Percentiles rank a stretch among this genome's conserved stretches.
phyloP scores from a whole-genome alignment of 2,113 vertebrate genomes.

The Alligator mississippiensis region DNA sequence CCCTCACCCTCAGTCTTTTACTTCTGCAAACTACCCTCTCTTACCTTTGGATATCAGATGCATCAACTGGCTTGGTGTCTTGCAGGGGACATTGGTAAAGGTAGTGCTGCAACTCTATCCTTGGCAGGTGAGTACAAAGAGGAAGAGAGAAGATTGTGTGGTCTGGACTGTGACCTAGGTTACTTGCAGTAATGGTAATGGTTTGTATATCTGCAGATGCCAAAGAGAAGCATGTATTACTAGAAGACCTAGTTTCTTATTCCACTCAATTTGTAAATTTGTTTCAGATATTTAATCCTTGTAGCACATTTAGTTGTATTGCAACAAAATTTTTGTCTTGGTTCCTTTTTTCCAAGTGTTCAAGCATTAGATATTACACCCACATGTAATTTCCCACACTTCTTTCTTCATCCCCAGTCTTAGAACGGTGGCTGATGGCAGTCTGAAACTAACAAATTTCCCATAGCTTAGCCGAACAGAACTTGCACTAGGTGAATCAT shows the following conservation, averaged over 20 bases:
- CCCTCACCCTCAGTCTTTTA: not conserved
- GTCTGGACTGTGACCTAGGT: not conserved
- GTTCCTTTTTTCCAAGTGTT: not conserved
- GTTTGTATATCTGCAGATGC: not conserved
- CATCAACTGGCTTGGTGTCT: not conserved
- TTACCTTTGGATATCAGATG: not conserved
- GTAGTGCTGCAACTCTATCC: not conserved
- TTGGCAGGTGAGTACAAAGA: too few relatives aligned
- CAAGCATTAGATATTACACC: not conserved
- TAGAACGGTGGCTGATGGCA: not conserved
- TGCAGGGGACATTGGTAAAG: not conserved
- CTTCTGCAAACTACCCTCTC: not conserved
- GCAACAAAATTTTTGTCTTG: not conserved
- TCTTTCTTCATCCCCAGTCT: not conserved
- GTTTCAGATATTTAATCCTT: not conserved
- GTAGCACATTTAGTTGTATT: not conserved
- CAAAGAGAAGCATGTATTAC: not conserved
- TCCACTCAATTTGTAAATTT: accelerated
- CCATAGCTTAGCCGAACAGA: not conserved
- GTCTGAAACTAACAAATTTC: not conserved
- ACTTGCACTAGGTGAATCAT: not conserved
- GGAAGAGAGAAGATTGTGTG: not conserved
- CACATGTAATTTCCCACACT: not conserved
- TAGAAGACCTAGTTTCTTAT: not conserved
- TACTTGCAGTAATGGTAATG: not conserved